A percentile compares a stretch with the other conserved stretches of the same genome.
Conservation (phyloP, 1,140 invertebrate species). For the Nomia melanderi region DNA sequence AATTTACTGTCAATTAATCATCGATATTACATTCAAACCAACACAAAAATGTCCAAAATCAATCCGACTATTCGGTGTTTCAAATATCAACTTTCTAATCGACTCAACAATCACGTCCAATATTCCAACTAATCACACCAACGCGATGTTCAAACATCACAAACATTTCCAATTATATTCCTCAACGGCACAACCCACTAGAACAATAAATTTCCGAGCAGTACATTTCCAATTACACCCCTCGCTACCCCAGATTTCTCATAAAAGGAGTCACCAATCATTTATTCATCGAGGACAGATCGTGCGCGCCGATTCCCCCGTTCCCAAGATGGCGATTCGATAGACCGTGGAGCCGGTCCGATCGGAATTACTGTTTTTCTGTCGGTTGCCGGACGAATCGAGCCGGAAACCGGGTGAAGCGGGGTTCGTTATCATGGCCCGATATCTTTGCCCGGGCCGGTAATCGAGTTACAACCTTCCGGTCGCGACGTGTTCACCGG, state of each 20-base stretch:
- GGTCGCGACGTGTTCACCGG: slow-evolving; percentile 51
- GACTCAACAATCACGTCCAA: too few species aligned
- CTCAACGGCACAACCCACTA: too few species aligned
- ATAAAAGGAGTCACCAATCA: not conserved
- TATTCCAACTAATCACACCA: too few species aligned
- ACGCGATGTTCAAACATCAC: too few species aligned
- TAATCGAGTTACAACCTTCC: slow-evolving; percentile 60
- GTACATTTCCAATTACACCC: too few species aligned
- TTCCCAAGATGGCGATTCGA: not conserved
- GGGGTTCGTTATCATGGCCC: slow-evolving; percentile 53
- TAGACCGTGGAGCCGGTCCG: not conserved
- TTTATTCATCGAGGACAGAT: too few species aligned
- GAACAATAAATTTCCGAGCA: too few species aligned
- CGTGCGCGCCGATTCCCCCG: too few species aligned
- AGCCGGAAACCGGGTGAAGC: slow-evolving; percentile 40
- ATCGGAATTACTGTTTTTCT: slow-evolving; percentile 9
- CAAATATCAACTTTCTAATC: too few species aligned
- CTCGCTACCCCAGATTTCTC: not conserved
- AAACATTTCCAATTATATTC: too few species aligned
- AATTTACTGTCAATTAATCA: not conserved
- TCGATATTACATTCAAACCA: not conserved
- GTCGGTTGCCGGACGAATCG: slow-evolving; percentile 15
- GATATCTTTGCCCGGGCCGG: slow-evolving; percentile 49
- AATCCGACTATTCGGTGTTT: too few species aligned
- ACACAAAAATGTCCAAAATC: too few species aligned